phyloP scores from a whole-genome alignment of 30 jellyfish, hydroid and myxozoan genomes.

The Clytia hemisphaerica region DNA sequence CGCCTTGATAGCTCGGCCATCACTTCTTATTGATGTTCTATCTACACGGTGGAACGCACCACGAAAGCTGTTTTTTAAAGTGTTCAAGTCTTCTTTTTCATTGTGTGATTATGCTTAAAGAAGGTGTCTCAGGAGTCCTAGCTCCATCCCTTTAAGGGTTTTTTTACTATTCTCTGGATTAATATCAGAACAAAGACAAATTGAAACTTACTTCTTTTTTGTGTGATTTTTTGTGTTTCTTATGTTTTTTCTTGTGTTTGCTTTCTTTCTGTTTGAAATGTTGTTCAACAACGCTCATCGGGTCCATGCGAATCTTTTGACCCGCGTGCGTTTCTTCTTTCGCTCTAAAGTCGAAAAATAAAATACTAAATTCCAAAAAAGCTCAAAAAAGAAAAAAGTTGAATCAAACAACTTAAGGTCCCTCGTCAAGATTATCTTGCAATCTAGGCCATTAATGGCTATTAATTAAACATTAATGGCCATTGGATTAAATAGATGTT shows the following conservation, averaged over 20 bases:
- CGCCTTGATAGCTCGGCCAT: no score
- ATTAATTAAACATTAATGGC: no score
- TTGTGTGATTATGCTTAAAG: neutral
- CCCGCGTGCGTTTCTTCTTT: conserved; percentile 31
- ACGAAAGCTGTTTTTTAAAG: no score
- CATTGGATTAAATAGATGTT: no score
- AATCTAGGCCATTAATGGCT: no score
- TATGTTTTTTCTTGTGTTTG: conserved; percentile 19
- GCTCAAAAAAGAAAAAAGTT: neutral
- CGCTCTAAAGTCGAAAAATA: neutral
- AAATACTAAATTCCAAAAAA: no score
- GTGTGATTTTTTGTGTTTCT: conserved; percentile 33
- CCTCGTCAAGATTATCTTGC: no score
- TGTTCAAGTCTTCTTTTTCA: neutral
- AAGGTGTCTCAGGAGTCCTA: neutral
- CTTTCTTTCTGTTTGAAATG: conserved; percentile 20
- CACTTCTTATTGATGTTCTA: no score
- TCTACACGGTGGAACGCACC: no score
- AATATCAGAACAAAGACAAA: no score
- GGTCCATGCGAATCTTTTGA: conserved; percentile 52
- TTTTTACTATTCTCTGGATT: neutral
- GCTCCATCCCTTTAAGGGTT: neutral
- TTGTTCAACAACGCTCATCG: conserved; percentile 50
- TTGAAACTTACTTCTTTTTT: conserved; percentile 26
- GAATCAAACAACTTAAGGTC: neutral